Base-by-base conservation (phyloP, 2,113 vertebrate genomes). In the Oncorhynchus keta region DNA sequence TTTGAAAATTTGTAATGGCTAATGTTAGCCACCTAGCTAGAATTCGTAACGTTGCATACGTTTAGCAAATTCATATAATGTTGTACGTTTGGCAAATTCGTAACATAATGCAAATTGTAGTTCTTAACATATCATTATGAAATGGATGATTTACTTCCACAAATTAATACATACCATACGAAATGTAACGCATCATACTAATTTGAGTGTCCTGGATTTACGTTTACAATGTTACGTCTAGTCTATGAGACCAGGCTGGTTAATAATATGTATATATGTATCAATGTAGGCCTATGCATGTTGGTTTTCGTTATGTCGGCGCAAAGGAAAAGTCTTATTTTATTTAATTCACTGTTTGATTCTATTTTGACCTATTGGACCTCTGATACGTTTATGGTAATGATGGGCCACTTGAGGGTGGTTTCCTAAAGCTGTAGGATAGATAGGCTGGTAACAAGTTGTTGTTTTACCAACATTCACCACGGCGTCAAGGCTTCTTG, bases 251-350 rank as follows among this genome's bases (percentile, higher is more conserved):
- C 39, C 39, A 45, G 39, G 9, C 18, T 75, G 92, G 89, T 93
- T 93, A 93, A 45, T 45, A 45, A 92, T 88, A 86, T 92, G 82
- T 91, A 57, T 57, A 92, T 88, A 86, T 92, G 82, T 91, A 57
- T 57, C 55, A 62, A 9, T 22, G 18, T 62, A 62, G n/a, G n/a
- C n/a, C 80, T 90, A 81, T 83, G 85, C 79, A 72, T 91, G 84
- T 85, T 79, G 66, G 30, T 68, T 92, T 90, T 81, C 80, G 83
- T 86, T 87, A 81, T 80, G 76, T 83, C 70, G 57, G 80, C 83
- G 70, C 61, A 81, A 76, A 79, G 79, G 65, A 26, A 14, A 28
- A n/a, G 11, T 8, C 13, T 67, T 30, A 12, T 71, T 51, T 72
- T 3, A 26, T 74, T 66, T 74, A 28, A 14, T 55, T 66, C n/a